Conservation (phyloP, 2,797 vertebrate species). For the Emys orbicularis region DNA sequence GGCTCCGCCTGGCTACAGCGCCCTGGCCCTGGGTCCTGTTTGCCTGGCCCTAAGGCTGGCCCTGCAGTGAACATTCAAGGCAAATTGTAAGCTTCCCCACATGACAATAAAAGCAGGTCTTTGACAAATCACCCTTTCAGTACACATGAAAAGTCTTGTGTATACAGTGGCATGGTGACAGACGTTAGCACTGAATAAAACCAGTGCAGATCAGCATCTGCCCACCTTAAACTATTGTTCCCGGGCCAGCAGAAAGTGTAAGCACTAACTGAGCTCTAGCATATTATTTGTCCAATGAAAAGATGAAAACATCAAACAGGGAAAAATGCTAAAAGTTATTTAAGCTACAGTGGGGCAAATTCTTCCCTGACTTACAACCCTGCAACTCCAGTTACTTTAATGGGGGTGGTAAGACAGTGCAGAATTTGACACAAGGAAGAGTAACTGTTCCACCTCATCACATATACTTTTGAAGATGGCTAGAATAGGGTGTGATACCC, state of each 20-base stretch:
- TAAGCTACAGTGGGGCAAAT: background rate
- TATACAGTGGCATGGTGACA: conserved; percentile 43
- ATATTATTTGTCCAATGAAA: conserved; percentile 14
- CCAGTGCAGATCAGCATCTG: conserved; percentile 26
- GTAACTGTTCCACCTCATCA: background rate
- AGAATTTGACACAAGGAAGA: background rate
- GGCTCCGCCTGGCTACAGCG: no score
- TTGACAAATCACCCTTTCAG: conserved; percentile 51
- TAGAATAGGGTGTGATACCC: background rate
- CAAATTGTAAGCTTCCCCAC: conserved; percentile 12
- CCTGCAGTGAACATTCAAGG: background rate
- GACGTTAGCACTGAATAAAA: conserved; percentile 55
- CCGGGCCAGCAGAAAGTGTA: conserved; percentile 43
- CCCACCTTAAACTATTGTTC: conserved; percentile 39
- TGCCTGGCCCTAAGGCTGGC: no score
- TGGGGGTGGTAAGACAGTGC: background rate
- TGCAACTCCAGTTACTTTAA: background rate
- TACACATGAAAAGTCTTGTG: conserved; percentile 58
- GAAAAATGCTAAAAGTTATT: background rate
- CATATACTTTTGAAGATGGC: background rate
- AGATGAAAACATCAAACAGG: conserved; percentile 28
- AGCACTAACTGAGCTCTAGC: conserved; percentile 38
- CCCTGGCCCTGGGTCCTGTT: no score
- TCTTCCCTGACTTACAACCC: background rate
- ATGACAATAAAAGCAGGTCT: conserved; percentile 34